These are phyloP conservation scores for Pheosia tremula DNA, from an alignment of 2,888 invertebrate species.

Conservation along the genomic window DNA sequence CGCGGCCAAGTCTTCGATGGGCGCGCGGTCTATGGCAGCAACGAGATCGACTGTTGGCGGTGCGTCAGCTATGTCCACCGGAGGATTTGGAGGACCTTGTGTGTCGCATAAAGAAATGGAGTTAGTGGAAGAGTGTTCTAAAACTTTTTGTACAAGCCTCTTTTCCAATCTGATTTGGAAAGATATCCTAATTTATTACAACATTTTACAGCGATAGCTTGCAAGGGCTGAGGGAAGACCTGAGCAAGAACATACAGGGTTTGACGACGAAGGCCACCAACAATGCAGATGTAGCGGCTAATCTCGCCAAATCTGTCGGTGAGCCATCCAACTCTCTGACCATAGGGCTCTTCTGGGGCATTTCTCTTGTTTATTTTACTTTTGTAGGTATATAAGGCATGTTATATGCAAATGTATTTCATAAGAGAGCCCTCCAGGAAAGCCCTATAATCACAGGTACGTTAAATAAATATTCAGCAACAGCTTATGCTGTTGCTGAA, in stretches of 20 bases:
- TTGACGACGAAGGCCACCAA: conserved; percentile 42
- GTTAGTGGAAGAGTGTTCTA: conserved; percentile 31
- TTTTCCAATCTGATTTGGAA: no score
- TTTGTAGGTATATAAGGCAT: no score
- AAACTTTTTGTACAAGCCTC: no score
- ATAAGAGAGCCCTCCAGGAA: no score
- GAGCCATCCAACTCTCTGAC: conserved; percentile 15
- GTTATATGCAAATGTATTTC: no score
- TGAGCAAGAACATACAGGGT: conserved; percentile 41
- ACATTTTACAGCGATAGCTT: conserved; percentile 43
- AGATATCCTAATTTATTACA: neutral
- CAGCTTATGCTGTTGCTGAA: no score
- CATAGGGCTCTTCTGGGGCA: neutral
- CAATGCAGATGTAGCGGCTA: conserved; percentile 46
- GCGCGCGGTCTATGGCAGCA: no score
- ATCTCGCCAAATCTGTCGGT: conserved; percentile 49
- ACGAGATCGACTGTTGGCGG: neutral
- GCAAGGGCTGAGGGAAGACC: conserved; percentile 39
- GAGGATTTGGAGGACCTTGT: conserved; percentile 2
- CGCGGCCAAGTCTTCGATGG: neutral
- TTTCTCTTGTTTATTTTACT: neutral
- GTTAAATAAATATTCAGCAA: no score
- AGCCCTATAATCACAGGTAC: no score
- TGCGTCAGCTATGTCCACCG: neutral
- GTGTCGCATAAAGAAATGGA: conserved; percentile 52